phyloP scores from a whole-genome alignment of 2,113 vertebrate genomes.

The Ranitomeya imitator region DNA sequence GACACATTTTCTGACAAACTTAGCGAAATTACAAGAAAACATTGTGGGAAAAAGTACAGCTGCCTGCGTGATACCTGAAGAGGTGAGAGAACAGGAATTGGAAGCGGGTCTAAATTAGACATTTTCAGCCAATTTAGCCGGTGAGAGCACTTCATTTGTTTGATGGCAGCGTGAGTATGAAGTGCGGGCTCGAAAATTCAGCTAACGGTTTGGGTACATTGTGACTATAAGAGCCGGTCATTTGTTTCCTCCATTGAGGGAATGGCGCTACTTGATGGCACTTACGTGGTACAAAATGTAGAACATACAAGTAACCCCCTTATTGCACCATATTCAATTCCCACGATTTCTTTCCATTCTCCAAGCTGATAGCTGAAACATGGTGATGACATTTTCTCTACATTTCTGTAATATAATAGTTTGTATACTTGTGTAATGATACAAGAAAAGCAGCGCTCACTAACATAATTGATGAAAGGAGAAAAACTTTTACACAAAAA shows the following conservation, averaged over 20 bases:
- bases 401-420: background rate
- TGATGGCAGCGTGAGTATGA: slow-evolving; percentile 3
- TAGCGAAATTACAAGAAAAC: slow-evolving; percentile 9
- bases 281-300: background rate
- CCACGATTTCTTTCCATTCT: background rate
- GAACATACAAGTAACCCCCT: background rate
- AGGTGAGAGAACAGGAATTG: slow-evolving; percentile 33
- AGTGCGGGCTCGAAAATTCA: background rate
- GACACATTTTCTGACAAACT: slow-evolving; percentile 20
- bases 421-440: background rate
- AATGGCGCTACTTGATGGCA: slow-evolving; percentile 2
- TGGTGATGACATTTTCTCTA: background rate
- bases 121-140: slow-evolving; percentile 39
- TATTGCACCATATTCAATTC: background rate
- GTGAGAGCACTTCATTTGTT: slow-evolving; percentile 31
- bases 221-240: slow-evolving; percentile 13
- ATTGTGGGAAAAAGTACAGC: slow-evolving; percentile 21
- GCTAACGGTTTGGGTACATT: background rate
- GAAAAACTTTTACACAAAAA: background rate
- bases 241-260: slow-evolving; percentile 12
- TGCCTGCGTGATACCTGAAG: slow-evolving; percentile 19
- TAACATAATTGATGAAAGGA: background rate
- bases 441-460: slow-evolving; percentile 5
- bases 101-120: slow-evolving; percentile 21
- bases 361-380: background rate